These are phyloP conservation scores for Thryonomys swinderianus DNA, from an alignment of 2,113 vertebrate genomes.

Conservation along the genomic window DNA sequence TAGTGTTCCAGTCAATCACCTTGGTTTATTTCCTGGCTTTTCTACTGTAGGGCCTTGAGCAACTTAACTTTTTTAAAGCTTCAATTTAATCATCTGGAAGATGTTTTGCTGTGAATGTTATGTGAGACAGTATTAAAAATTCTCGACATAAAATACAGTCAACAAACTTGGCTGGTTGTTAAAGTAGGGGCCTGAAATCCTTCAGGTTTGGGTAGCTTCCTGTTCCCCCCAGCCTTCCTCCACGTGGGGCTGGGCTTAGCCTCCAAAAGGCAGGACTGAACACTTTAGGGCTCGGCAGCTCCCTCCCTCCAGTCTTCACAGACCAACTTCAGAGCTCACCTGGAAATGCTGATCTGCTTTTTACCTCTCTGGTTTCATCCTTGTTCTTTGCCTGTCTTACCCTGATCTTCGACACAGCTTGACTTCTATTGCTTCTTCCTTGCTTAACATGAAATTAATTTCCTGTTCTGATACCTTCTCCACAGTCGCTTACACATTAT, in stretches of 20 bases:
- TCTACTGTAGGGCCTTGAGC: background rate
- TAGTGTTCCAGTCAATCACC: background rate
- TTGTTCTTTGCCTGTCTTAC: background rate
- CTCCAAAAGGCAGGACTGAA: background rate
- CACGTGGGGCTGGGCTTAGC: background rate
- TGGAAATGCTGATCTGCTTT: background rate
- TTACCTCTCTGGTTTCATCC: background rate
- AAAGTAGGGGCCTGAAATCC: background rate
- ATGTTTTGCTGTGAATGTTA: background rate
- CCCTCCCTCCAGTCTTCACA: background rate
- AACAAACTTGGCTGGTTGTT: background rate
- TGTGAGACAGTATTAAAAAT: background rate
- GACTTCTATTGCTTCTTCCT: conserved; percentile 15
- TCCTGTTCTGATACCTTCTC: background rate
- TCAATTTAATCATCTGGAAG: conserved; percentile 31
- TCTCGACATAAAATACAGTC: conserved; percentile 3
- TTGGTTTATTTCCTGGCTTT: background rate
- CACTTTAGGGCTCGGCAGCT: background rate
- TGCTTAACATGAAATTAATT: conserved; percentile 42
- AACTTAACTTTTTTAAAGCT: background rate
- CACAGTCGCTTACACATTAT: background rate
- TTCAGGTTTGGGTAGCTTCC: background rate
- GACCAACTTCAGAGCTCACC: background rate
- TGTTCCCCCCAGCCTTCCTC: background rate
- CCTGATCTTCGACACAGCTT: conserved; percentile 39